phyloP scores from a whole-genome alignment of 2,113 vertebrate species.

The Brachypodius melanocephalos region DNA sequence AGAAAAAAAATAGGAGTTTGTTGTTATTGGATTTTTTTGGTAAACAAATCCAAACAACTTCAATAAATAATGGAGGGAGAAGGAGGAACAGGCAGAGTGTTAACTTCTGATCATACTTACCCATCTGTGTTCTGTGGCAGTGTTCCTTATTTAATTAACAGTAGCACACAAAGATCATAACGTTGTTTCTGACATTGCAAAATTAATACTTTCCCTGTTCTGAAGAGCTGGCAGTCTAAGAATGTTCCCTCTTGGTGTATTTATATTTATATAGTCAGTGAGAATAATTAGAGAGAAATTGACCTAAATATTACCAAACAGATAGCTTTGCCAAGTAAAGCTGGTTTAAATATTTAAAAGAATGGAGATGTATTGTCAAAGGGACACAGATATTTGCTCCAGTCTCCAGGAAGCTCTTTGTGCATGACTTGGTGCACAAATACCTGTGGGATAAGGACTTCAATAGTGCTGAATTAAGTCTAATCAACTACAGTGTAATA shows the following conservation, averaged over 20 bases:
- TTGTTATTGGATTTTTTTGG: not conserved
- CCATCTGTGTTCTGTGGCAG: not conserved
- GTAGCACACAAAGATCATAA: not conserved
- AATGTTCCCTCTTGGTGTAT: not conserved
- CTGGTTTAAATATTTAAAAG: not conserved
- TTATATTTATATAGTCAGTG: not conserved
- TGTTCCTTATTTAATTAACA: not conserved
- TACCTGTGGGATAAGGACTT: not conserved
- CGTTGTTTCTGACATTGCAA: not conserved
- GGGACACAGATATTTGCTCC: not conserved
- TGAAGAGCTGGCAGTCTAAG: not conserved
- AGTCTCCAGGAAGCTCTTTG: not conserved
- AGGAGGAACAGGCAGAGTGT: not conserved
- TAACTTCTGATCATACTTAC: not conserved
- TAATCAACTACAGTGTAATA: not conserved
- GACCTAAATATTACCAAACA: not conserved
- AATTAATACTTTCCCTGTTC: not conserved
- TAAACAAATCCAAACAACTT: not conserved
- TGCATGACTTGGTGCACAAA: not conserved
- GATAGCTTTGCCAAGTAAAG: not conserved
- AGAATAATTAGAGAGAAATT: not conserved
- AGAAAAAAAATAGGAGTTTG: not conserved
- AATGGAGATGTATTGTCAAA: not conserved
- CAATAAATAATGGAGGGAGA: not conserved
- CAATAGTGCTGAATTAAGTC: not conserved